Conservation (phyloP, 2,888 invertebrate species). For the Podotricha telesiphe region DNA sequence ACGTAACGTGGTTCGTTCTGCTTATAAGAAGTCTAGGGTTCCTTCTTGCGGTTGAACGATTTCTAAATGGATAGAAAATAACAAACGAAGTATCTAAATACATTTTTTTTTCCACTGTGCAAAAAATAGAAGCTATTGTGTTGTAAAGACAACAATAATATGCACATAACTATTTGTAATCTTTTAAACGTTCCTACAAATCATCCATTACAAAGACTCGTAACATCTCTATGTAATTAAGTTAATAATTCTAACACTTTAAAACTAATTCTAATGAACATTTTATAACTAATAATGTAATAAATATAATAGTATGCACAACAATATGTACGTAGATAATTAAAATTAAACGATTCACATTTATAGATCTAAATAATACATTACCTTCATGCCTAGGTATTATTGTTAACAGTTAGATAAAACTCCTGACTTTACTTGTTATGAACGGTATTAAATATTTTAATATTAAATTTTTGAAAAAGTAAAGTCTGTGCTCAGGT, state of each 20-base stretch:
- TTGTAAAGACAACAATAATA: neutral
- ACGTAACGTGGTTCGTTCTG: too few relatives aligned
- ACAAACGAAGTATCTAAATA: too few relatives aligned
- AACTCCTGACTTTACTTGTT: neutral
- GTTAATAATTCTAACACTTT: conserved; percentile 12
- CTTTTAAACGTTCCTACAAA: conserved; percentile 5
- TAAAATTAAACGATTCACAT: conserved; percentile 19
- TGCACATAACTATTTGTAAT: neutral
- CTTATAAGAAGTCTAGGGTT: too few relatives aligned
- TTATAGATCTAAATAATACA: conserved; percentile 26
- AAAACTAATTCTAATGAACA: conserved; percentile 17
- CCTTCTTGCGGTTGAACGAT: too few relatives aligned
- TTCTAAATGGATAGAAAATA: too few relatives aligned
- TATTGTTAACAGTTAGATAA: neutral
- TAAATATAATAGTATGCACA: conserved; percentile 13
- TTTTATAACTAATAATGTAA: conserved; percentile 15
- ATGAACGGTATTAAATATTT: too few relatives aligned
- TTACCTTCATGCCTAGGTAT: conserved; percentile 1
- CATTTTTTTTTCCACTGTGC: too few relatives aligned
- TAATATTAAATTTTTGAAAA: too few relatives aligned
- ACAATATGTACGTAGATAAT: conserved; percentile 14
- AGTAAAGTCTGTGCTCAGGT: too few relatives aligned
- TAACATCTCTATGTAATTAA: conserved; percentile 16
- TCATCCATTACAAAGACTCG: conserved; percentile 22
- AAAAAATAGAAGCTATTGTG: neutral